Evolutionary conservation across 1,140 invertebrate genomes (phyloP), one percentile per base, ranked within the genome.

Genomic region (Drosophila erecta): DNA sequence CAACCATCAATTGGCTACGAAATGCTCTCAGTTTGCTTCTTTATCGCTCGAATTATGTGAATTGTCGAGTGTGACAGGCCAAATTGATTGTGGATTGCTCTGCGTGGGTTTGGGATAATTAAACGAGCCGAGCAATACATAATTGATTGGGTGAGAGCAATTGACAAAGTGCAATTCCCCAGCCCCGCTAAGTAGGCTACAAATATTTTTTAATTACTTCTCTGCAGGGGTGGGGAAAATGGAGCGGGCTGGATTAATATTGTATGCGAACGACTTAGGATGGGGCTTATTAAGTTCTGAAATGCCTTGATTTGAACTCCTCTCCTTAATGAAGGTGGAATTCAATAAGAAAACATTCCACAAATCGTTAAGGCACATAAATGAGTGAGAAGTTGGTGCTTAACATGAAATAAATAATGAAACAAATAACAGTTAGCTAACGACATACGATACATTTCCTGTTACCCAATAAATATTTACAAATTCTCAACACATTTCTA

Each of bases 11-110:
- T 49, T 40, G 27, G 49, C 40, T 27, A 20, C 10, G 40, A 54
- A 24, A 24, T 55, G 20, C 20, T 49, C 14, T 6, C 37, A 22
- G 20, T 22, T 20, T 35, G 60, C 24, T 66, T 22, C 65, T 33
- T 70, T 70, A 56, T 61, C 54, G 43, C 17, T 14, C 67, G 40
- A 55, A 67, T 60, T 46, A 74, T 80, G 57, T 53, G 59, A 79
- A 78, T 54, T 78, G 76, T 78, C 75, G 67, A 72, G 61, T 55
- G 57, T 59, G 72, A 55, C 77, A 81, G 43, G 27, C 24, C 15
- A 74, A 80, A 76, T 81, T 61, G 62, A 80, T 81, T 74, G 75
- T 57, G 64, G 51, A 35, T 57, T 49, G 51, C 51, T 30, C n/a
- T 11, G 33, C 10, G 6, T 15, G 64, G 38, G 49, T 55, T 50